Evolutionary conservation across 1,140 invertebrate genomes (phyloP).

Genomic region (Aphaenogaster ashmeadi): DNA sequence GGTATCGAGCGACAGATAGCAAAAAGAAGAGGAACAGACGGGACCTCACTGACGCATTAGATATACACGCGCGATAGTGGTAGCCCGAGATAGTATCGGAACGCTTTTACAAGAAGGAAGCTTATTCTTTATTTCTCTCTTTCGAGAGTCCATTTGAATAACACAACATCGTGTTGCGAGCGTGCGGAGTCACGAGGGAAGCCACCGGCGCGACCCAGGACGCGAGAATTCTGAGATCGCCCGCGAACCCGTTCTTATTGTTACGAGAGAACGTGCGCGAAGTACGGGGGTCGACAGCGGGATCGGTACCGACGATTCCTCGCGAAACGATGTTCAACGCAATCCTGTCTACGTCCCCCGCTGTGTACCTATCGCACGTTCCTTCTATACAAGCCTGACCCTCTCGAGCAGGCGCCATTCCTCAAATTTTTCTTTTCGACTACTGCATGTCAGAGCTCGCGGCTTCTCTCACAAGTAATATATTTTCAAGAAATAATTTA

Average conservation of each 20-base stretch:
- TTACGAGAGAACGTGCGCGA: slow-evolving; percentile 52
- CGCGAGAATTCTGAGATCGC: slow-evolving; percentile 66
- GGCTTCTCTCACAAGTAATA: not conserved
- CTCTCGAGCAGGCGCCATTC: not conserved
- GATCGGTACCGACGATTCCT: slow-evolving; percentile 38
- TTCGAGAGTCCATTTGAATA: slow-evolving; percentile 74
- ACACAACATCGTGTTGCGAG: slow-evolving; percentile 70
- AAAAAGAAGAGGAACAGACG: slow-evolving; percentile 32
- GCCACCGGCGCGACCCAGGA: slow-evolving; percentile 52
- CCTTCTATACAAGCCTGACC: not conserved
- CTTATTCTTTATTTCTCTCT: slow-evolving; percentile 59
- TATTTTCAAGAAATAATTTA: not conserved
- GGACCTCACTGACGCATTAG: slow-evolving; percentile 61
- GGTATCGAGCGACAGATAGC: slow-evolving; percentile 33
- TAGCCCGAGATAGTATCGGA: slow-evolving; percentile 69
- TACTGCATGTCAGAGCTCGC: not conserved
- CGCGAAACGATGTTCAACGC: slow-evolving; percentile 37
- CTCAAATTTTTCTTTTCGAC: not conserved
- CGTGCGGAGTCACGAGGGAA: slow-evolving; percentile 69
- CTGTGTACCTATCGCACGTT: slow-evolving; percentile 12
- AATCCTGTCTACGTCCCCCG: slow-evolving; percentile 16
- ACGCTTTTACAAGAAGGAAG: slow-evolving; percentile 61
- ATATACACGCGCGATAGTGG: slow-evolving; percentile 74
- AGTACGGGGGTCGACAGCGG: slow-evolving; percentile 4
- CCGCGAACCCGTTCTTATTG: slow-evolving; percentile 69